Conservation (phyloP, 2,797 vertebrate genomes). For the Cephalopachus bancanus region DNA sequence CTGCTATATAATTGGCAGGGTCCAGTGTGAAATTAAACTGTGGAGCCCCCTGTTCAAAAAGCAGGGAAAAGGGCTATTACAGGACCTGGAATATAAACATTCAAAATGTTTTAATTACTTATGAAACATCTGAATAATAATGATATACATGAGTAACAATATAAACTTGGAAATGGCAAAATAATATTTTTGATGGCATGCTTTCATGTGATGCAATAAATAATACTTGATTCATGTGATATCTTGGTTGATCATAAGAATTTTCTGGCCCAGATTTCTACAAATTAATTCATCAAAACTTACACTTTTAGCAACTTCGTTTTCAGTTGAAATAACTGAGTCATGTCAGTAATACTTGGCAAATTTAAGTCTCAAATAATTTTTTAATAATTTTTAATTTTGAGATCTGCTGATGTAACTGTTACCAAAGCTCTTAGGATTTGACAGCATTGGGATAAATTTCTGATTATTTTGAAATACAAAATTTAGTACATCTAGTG, state of each 20-base stretch:
- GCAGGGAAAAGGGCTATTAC: background rate
- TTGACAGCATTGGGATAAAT: background rate
- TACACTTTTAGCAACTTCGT: background rate
- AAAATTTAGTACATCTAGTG: background rate
- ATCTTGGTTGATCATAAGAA: background rate
- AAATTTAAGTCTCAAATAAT: background rate
- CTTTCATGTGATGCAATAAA: background rate
- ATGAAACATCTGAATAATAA: background rate
- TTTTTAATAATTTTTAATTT: slow-evolving; percentile 17
- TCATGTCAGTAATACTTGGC: background rate
- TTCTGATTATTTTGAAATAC: slow-evolving; percentile 23
- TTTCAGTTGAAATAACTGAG: background rate
- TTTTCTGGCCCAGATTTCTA: background rate
- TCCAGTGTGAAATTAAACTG: background rate
- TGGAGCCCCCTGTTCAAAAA: background rate
- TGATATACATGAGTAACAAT: background rate
- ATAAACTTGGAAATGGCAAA: background rate
- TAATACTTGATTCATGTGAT: background rate
- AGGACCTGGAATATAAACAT: background rate
- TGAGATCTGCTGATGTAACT: background rate
- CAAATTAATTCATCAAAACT: slow-evolving; percentile 5
- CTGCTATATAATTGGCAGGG: background rate
- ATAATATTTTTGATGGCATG: slow-evolving; percentile 24
- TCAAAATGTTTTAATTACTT: background rate
- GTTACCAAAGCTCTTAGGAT: background rate